phyloP scores from a whole-genome alignment of 1,140 invertebrate genomes.

The Scaptomyza graminum region DNA sequence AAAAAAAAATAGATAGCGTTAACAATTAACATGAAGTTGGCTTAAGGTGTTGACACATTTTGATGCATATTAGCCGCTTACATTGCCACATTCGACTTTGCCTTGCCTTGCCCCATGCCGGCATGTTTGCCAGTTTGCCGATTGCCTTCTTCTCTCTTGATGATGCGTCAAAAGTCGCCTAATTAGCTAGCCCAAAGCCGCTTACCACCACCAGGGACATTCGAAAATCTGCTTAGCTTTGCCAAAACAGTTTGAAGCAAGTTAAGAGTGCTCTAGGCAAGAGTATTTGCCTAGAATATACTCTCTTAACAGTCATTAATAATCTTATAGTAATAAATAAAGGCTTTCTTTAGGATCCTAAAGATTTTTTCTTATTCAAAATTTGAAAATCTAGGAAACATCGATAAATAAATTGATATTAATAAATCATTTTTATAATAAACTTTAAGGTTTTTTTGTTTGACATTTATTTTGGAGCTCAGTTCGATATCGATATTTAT shows the following conservation, averaged over 20 bases:
- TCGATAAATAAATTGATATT: too few relatives aligned
- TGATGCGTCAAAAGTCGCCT: conserved; percentile 68
- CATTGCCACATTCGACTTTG: conserved; percentile 23
- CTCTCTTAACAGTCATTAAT: not conserved
- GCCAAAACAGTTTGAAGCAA: conserved; percentile 25
- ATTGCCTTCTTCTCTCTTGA: not conserved
- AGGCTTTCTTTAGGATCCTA: too few relatives aligned
- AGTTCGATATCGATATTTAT: too few relatives aligned
- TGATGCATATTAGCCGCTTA: conserved; percentile 72
- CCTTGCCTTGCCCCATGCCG: not conserved
- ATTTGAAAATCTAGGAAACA: too few relatives aligned
- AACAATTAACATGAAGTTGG: conserved; percentile 71
- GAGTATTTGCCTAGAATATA: not conserved
- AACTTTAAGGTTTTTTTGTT: too few relatives aligned
- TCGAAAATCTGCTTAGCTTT: conserved; percentile 63
- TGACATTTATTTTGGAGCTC: too few relatives aligned
- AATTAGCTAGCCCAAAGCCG: conserved; percentile 77
- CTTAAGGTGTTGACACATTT: conserved; percentile 79
- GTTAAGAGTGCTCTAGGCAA: not conserved
- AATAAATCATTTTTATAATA: too few relatives aligned
- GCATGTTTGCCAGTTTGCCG: not conserved
- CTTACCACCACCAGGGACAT: conserved; percentile 52
- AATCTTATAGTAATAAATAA: too few relatives aligned
- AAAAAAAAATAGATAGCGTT: conserved; percentile 44
- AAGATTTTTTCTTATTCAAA: not conserved